These are phyloP conservation scores for Meganola albula DNA, from an alignment of 2,888 invertebrate genomes.

Conservation along the genomic window DNA sequence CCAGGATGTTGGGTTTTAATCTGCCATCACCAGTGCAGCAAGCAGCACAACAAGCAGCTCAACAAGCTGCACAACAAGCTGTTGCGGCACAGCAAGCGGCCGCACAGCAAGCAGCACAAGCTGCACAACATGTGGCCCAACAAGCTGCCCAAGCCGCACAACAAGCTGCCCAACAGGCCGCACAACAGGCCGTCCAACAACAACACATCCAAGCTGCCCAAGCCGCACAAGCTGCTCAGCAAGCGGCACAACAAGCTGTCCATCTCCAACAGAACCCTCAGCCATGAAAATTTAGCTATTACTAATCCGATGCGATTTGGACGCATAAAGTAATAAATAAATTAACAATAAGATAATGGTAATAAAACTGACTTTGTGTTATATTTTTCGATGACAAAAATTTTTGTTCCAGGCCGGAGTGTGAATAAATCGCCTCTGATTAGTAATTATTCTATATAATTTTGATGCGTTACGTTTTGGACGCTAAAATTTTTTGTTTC, in stretches of 20 bases:
- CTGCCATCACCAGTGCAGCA: conserved; percentile 71
- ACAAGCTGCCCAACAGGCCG: conserved; percentile 33
- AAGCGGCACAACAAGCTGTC: conserved; percentile 74
- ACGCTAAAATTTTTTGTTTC: conserved; percentile 31
- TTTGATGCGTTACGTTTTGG: conserved; percentile 25
- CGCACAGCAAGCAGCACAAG: conserved; percentile 46
- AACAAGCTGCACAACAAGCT: conserved; percentile 38
- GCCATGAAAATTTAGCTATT: conserved; percentile 89
- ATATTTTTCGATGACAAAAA: conserved; percentile 29
- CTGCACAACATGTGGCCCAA: conserved; percentile 48
- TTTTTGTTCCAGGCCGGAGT: conserved; percentile 39
- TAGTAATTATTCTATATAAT: conserved; percentile 50
- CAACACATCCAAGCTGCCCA: conserved; percentile 56
- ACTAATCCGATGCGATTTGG: conserved; percentile 81
- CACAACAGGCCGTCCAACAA: conserved; percentile 48
- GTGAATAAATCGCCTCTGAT: conserved; percentile 67
- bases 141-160: conserved; percentile 38
- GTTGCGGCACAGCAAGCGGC: conserved; percentile 27
- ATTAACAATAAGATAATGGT: conserved; percentile 33
- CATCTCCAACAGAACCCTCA: conserved; percentile 76
- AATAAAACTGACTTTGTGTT: background rate
- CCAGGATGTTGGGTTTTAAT: conserved; percentile 87
- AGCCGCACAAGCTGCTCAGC: conserved; percentile 56
- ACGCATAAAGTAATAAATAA: conserved; percentile 37
- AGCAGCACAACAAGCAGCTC: conserved; percentile 60